These are phyloP conservation scores for Drusus annulatus DNA, from an alignment of 1,140 invertebrate species.

Conservation along the genomic window DNA sequence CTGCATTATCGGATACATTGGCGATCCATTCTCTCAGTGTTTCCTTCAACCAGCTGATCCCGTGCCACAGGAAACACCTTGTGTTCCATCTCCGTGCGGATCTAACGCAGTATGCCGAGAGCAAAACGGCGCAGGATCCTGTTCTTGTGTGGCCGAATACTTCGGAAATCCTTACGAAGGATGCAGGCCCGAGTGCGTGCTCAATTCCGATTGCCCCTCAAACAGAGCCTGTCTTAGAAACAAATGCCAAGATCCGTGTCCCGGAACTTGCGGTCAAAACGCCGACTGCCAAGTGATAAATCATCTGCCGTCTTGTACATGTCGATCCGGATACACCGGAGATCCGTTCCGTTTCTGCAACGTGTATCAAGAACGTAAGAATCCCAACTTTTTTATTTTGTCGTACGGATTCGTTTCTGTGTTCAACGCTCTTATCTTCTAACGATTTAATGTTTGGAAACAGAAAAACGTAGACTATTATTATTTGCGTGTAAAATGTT, in stretches of 20 bases:
- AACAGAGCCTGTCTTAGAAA: conserved; percentile 76
- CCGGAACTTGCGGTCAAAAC: too few relatives aligned
- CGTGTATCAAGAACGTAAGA: too few relatives aligned
- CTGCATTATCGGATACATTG: conserved; percentile 73
- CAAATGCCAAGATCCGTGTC: conserved; percentile 76
- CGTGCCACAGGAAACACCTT: too few relatives aligned
- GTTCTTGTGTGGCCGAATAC: conserved; percentile 78
- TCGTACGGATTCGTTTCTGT: too few relatives aligned
- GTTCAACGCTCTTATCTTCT: too few relatives aligned
- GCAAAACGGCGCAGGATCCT: conserved; percentile 78
- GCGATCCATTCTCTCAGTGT: conserved; percentile 83
- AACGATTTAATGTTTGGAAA: too few relatives aligned
- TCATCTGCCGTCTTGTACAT: conserved; percentile 73
- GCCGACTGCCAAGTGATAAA: too few relatives aligned
- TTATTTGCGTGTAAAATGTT: too few relatives aligned
- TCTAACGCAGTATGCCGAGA: conserved; percentile 74
- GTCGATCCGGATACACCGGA: conserved; percentile 74
- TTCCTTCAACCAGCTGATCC: conserved; percentile 68
- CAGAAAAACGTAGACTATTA: too few relatives aligned
- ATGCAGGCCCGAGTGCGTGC: too few relatives aligned
- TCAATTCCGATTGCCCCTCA: conserved; percentile 67
- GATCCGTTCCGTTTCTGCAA: conserved; percentile 73
- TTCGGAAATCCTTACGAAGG: conserved; percentile 58
- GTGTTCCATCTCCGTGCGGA: conserved; percentile 54
- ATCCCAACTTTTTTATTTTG: too few relatives aligned